These are phyloP conservation scores for Antedon mediterranea DNA, from an alignment of 53 echinoderm and acorn worm species.

Conservation along the genomic window DNA sequence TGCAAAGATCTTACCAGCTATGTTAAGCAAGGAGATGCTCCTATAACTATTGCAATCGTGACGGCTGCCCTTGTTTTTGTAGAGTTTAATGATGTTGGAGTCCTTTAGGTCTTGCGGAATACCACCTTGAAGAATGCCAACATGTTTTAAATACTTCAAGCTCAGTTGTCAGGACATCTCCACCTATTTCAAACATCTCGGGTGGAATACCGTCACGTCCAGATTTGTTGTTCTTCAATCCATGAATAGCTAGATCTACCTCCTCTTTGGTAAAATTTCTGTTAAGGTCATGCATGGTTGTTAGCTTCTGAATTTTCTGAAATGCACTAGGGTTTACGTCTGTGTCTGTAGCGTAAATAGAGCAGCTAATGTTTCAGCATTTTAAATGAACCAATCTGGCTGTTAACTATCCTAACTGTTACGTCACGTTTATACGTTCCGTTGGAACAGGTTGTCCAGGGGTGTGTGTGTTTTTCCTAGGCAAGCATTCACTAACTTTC, in stretches of 20 bases:
- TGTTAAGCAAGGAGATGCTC: constrained; percentile 3
- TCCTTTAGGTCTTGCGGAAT: constrained; percentile 11
- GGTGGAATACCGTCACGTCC: constrained; percentile 8
- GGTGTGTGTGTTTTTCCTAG: constrained; percentile 11
- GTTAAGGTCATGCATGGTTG: constrained; percentile 15
- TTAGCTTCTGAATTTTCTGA: background rate
- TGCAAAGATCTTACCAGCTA: constrained; percentile 5
- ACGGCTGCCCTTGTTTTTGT: constrained; percentile 12
- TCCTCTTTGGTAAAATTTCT: constrained; percentile 1
- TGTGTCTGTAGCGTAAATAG: background rate
- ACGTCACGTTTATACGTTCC: no score
- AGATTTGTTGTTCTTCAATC: constrained; percentile 7
- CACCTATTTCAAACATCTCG: constrained; percentile 10
- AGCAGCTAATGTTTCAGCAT: background rate
- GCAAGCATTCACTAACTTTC: constrained; percentile 1
- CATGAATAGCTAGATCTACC: constrained; percentile 9
- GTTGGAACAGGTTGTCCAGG: background rate
- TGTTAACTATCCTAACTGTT: background rate
- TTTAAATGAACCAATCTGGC: background rate
- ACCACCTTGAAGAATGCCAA: background rate
- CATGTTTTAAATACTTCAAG: constrained; percentile 2
- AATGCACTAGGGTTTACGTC: constrained; percentile 6
- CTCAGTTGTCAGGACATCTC: background rate
- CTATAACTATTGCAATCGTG: no score
- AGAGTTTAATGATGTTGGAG: constrained; percentile 9